These are phyloP conservation scores for Apamea epomidion DNA, from an alignment of 2,888 invertebrate species.

Conservation along the genomic window DNA sequence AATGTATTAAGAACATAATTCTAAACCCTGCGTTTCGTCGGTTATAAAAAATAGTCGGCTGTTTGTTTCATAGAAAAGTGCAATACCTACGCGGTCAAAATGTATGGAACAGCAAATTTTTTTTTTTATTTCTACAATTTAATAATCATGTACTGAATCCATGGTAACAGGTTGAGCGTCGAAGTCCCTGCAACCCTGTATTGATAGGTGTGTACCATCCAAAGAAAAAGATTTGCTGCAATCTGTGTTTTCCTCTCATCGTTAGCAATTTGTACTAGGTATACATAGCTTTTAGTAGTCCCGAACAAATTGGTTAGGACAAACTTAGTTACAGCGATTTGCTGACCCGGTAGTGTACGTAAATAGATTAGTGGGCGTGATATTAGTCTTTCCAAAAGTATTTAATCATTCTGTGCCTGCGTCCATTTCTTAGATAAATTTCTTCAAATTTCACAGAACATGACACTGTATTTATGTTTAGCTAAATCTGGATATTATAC, in stretches of 20 bases:
- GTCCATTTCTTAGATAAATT: neutral
- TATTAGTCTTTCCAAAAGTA: slow-evolving; percentile 14
- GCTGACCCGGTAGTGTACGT: slow-evolving; percentile 40
- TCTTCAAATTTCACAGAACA: neutral
- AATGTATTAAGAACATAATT: neutral
- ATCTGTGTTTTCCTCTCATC: neutral
- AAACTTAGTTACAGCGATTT: slow-evolving; percentile 1
- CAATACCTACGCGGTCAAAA: no score
- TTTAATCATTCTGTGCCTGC: slow-evolving; percentile 37
- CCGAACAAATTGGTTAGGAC: slow-evolving; percentile 16
- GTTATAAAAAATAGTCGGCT: neutral
- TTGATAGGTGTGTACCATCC: neutral
- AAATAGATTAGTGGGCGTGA: slow-evolving; percentile 41
- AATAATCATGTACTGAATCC: no score
- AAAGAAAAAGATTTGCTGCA: neutral
- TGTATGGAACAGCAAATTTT: no score
- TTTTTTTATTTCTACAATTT: no score
- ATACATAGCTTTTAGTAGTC: neutral
- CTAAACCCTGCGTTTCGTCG: neutral
- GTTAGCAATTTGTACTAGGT: neutral
- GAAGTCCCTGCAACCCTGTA: no score
- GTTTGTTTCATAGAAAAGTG: no score
- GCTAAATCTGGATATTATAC: slow-evolving; percentile 8
- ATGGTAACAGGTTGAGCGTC: no score
- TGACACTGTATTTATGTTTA: neutral